Evolutionary conservation across 2,888 invertebrate genomes (phyloP).

Genomic region (Molanna angustata): DNA sequence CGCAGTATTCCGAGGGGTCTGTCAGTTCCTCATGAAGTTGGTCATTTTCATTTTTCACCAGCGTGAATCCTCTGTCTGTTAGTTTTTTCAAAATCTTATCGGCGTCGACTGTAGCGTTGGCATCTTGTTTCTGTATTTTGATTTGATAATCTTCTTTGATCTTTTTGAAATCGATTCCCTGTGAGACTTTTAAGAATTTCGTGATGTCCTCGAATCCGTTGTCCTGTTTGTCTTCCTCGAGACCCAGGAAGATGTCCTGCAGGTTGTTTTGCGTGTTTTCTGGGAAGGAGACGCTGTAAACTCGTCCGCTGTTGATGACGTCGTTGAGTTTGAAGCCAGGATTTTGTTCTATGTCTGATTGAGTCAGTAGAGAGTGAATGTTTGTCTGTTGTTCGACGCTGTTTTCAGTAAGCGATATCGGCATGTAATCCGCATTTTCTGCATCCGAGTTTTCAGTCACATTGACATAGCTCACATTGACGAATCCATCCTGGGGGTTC

Average conservation of each 20-base stretch:
- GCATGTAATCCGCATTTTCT: slow-evolving; percentile 11
- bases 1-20: too few relatives aligned
- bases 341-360: neutral
- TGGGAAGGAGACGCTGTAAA: slow-evolving; percentile 17
- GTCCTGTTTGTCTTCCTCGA: slow-evolving; percentile 15
- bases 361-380: neutral
- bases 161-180: slow-evolving; percentile 22
- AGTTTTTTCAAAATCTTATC: slow-evolving; percentile 17
- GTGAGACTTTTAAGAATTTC: slow-evolving; percentile 22
- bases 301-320: neutral
- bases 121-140: slow-evolving; percentile 17
- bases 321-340: slow-evolving; percentile 6
- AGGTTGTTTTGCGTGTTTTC: slow-evolving; percentile 12
- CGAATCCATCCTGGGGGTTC: slow-evolving; percentile 14
- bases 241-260: slow-evolving; percentile 21
- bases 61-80: slow-evolving; percentile 13
- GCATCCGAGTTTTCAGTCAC: slow-evolving; percentile 10
- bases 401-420: slow-evolving; percentile 11
- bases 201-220: slow-evolving; percentile 23
- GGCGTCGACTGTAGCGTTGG: slow-evolving; percentile 10
- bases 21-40: neutral
- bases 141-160: slow-evolving; percentile 28
- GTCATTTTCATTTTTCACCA: slow-evolving; percentile 5
- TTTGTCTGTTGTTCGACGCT: slow-evolving; percentile 5
- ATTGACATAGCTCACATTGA: slow-evolving; percentile 14